Conservation (phyloP, 2,888 invertebrate genomes). For the Tigriopus californicus region DNA sequence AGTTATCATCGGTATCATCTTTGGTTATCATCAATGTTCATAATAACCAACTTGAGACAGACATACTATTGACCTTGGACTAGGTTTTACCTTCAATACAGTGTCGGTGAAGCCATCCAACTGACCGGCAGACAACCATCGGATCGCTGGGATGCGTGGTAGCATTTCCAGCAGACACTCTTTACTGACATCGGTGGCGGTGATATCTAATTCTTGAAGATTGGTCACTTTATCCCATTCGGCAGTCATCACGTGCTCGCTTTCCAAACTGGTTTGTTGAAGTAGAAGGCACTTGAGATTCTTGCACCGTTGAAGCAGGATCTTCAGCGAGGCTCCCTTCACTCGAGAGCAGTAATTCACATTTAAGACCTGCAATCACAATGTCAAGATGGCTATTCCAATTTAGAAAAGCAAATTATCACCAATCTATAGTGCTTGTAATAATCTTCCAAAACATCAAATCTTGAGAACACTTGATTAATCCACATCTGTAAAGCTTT, state of each 20-base stretch:
- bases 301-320: conserved; percentile 76
- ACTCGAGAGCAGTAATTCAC: conserved; percentile 95
- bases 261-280: conserved; percentile 88
- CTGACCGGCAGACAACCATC: conserved; percentile 81
- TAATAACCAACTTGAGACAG: no score
- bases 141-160: conserved; percentile 28
- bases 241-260: conserved; percentile 79
- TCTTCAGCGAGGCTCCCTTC: conserved; percentile 84
- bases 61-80: no score
- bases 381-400: no score
- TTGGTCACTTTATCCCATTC: conserved; percentile 82
- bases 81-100: conserved; percentile 32
- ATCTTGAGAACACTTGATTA: no score
- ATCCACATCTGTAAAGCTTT: no score
- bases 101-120: conserved; percentile 92
- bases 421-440: no score
- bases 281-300: conserved; percentile 77
- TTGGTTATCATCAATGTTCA: no score
- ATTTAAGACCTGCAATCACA: conserved; percentile 37
- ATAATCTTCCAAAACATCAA: no score
- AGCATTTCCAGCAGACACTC: conserved; percentile 86
- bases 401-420: no score
- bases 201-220: conserved; percentile 75
- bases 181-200: conserved; percentile 83
- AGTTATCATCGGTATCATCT: no score